Conservation (phyloP, 2,797 vertebrate species). For the Acanthopagrus latus region DNA sequence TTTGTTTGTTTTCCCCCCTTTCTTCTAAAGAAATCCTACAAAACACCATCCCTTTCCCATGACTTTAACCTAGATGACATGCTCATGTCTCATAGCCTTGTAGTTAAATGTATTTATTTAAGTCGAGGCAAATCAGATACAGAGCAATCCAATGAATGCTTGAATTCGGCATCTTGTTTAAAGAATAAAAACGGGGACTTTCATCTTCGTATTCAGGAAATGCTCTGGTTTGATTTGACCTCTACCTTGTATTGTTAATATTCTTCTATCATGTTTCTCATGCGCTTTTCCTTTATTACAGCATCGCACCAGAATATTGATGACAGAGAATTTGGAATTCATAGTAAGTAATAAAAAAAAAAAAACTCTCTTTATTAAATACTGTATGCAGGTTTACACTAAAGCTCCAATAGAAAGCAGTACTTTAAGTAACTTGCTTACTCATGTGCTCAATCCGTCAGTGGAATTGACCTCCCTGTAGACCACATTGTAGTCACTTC, state of each 20-base stretch:
- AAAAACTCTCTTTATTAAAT: not conserved
- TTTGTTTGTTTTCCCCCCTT: not conserved
- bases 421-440: not conserved
- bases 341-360: conserved; percentile 87
- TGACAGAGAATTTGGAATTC: conserved; percentile 93
- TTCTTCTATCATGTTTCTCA: conserved; percentile 21
- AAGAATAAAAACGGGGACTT: not conserved
- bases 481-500: conserved; percentile 21
- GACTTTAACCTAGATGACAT: not conserved
- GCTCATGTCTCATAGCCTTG: not conserved
- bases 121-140: conserved; percentile 36
- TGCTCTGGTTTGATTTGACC: conserved; percentile 53
- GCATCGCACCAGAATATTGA: conserved; percentile 85
- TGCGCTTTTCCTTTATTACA: conserved; percentile 79
- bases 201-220: not conserved
- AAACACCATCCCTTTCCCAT: not conserved
- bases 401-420: not conserved
- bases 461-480: not conserved
- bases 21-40: not conserved
- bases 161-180: not conserved
- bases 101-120: not conserved
- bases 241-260: conserved; percentile 6
- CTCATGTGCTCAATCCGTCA: not conserved
- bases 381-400: not conserved
- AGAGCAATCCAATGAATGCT: conserved; percentile 8